phyloP scores from a whole-genome alignment of 2,797 vertebrate species.

The Rhinophrynus dorsalis region DNA sequence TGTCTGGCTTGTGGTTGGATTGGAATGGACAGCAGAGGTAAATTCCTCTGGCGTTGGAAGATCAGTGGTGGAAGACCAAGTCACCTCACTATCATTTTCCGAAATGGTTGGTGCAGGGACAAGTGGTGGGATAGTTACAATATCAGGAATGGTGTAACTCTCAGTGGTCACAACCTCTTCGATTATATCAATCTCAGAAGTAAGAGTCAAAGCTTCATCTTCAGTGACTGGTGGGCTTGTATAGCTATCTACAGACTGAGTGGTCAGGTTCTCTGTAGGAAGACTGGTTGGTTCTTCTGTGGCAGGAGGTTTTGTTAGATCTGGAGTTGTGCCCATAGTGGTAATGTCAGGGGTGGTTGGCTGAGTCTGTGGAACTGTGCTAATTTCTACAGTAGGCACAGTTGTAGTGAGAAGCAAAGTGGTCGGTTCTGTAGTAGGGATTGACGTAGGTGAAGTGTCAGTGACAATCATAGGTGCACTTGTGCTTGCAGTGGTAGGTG shows the following conservation, averaged over 20 bases:
- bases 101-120: slow-evolving; percentile 57
- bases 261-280: slow-evolving; percentile 47
- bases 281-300: slow-evolving; percentile 58
- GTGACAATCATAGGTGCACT: slow-evolving; percentile 58
- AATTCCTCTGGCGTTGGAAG: slow-evolving; percentile 40
- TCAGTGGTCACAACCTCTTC: slow-evolving; percentile 33
- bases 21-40: slow-evolving; percentile 56
- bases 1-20: slow-evolving; percentile 53
- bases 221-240: slow-evolving; percentile 35
- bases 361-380: slow-evolving; percentile 50
- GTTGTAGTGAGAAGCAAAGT: slow-evolving; percentile 42
- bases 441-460: slow-evolving; percentile 41
- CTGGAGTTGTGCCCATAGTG: slow-evolving; percentile 53
- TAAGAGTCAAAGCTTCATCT: slow-evolving; percentile 29
- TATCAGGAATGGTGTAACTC: slow-evolving; percentile 49
- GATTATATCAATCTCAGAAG: slow-evolving; percentile 47
- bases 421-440: slow-evolving; percentile 16
- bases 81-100: slow-evolving; percentile 44
- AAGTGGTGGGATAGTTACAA: slow-evolving; percentile 41
- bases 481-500: slow-evolving; percentile 65
- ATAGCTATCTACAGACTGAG: slow-evolving; percentile 37
- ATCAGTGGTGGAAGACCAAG: slow-evolving; percentile 51
- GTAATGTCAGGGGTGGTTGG: slow-evolving; percentile 51
- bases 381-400: slow-evolving; percentile 50
- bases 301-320: slow-evolving; percentile 52